Conservation (phyloP, 1,140 invertebrate species). For the Zophobas morio region DNA sequence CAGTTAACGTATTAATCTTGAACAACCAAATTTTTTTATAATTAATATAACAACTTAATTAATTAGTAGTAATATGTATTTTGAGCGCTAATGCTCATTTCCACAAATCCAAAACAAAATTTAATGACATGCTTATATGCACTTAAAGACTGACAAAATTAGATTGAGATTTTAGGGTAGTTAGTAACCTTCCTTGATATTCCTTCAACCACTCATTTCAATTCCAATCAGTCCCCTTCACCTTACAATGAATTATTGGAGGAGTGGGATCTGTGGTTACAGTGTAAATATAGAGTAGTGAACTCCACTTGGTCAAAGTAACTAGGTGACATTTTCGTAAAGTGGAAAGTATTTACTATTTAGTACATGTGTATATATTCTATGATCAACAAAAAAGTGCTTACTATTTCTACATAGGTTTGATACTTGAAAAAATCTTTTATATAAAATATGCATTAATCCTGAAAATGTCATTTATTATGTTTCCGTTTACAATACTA, state of each 20-base stretch:
- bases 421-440: no score
- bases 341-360: no score
- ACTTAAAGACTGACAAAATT: conserved; percentile 57
- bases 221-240: conserved; percentile 46
- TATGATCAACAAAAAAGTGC: no score
- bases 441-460: no score
- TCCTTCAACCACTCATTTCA: conserved; percentile 50
- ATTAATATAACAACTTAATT: no score
- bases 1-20: no score
- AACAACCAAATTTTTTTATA: no score
- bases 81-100: conserved; percentile 47
- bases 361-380: no score
- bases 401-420: no score
- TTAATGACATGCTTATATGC: conserved; percentile 50
- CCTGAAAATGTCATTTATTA: no score
- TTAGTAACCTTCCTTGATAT: conserved; percentile 63
- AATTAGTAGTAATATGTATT: background rate
- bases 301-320: background rate
- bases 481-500: no score
- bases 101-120: conserved; percentile 56
- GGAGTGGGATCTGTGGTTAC: conserved; percentile 64
- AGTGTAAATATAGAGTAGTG: conserved; percentile 60
- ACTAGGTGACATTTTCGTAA: no score
- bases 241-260: conserved; percentile 55
- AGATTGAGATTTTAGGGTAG: conserved; percentile 64